Evolutionary conservation across 2,113 vertebrate genomes (phyloP).

Genomic region (Micronisus gabar): DNA sequence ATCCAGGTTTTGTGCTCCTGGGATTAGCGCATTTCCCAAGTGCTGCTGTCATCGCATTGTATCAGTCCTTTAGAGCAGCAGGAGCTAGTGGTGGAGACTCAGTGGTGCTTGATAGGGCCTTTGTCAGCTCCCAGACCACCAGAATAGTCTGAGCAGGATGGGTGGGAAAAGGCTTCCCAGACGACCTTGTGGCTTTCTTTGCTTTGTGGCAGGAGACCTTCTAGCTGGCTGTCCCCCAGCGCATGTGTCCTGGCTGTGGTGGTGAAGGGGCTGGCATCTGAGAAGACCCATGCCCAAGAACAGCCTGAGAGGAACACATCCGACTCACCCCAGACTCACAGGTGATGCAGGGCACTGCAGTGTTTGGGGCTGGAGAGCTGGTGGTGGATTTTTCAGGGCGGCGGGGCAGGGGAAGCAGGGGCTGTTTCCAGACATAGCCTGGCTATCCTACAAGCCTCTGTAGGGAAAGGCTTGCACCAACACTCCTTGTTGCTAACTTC

Average conservation of each 20-base stretch:
- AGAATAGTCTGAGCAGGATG: accelerated
- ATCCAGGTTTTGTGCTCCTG: background rate
- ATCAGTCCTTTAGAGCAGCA: background rate
- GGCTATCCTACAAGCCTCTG: accelerated
- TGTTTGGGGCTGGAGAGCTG: background rate
- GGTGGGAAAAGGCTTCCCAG: background rate
- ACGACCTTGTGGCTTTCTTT: background rate
- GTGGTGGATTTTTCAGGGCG: accelerated
- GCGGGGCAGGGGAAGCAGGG: too few relatives aligned
- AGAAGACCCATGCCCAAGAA: background rate
- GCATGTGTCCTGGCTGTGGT: constrained; percentile 74
- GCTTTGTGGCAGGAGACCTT: constrained; percentile 79
- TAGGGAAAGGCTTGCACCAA: background rate
- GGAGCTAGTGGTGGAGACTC: background rate
- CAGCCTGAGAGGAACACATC: background rate
- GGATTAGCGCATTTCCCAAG: accelerated
- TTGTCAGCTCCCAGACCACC: accelerated
- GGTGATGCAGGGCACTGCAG: background rate
- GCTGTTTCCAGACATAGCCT: background rate
- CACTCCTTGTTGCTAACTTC: background rate
- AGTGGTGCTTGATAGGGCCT: accelerated
- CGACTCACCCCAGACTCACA: background rate
- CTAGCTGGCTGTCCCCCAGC: constrained; percentile 87
- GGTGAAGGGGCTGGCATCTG: constrained; percentile 48
- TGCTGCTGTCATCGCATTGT: accelerated